These are phyloP conservation scores for Heliconius nattereri DNA, from an alignment of 1,140 invertebrate species.

Conservation along the genomic window DNA sequence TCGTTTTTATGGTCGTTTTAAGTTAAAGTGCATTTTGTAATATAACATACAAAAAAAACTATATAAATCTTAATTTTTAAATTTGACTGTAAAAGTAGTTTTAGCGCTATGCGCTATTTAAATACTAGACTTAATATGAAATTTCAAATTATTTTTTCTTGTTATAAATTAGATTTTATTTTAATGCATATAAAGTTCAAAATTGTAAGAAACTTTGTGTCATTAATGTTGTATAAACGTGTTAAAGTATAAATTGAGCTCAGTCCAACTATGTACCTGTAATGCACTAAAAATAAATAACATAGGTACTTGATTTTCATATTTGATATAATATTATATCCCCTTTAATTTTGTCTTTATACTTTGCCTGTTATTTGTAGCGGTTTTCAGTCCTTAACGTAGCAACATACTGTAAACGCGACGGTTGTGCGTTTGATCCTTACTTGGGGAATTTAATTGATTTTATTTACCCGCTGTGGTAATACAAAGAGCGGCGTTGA, in stretches of 20 bases:
- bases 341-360: no score
- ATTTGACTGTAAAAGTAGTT: slow-evolving; percentile 32
- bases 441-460: neutral
- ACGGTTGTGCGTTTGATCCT: neutral
- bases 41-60: neutral
- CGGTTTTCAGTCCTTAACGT: no score
- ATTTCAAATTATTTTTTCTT: slow-evolving; percentile 34
- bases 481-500: neutral
- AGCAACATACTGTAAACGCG: no score
- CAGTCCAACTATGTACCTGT: slow-evolving; percentile 27
- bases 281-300: slow-evolving; percentile 38
- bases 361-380: no score
- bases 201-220: neutral
- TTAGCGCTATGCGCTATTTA: slow-evolving; percentile 33
- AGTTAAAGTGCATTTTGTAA: neutral
- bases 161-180: slow-evolving; percentile 10
- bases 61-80: neutral
- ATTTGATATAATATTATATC: slow-evolving; percentile 11
- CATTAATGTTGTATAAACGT: slow-evolving; percentile 39
- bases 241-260: slow-evolving; percentile 41
- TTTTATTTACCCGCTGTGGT: neutral
- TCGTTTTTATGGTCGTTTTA: neutral
- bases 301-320: neutral
- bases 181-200: neutral
- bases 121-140: slow-evolving; percentile 32